Base-by-base conservation (phyloP, 2,888 invertebrate species). In the Drosophila kokeensis region DNA sequence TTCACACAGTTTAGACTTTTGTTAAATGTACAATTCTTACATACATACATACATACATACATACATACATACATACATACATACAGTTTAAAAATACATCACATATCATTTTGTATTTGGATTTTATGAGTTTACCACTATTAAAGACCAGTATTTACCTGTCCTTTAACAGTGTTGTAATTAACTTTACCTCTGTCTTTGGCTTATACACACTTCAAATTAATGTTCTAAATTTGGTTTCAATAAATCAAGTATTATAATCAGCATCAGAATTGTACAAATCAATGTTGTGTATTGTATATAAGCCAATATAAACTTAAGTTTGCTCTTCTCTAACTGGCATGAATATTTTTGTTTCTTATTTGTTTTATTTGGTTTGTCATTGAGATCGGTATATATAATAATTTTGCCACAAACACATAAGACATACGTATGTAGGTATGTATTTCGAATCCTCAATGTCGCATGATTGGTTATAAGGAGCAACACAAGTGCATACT, bases 251-350 rank as follows among this genome's bases (percentile, higher is more conserved):
- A 32, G 10, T 52, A 59, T 48, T 49, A 24, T 69, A 45, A 57
- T 60, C 36, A 52, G 27, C 36, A 36, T 52, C 38, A 53, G 21
- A 61, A 54, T 53, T 61, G 54, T 61, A 61, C 30, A 42, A 54
- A 65, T 64, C 55, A 52, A 64, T 69, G 68, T 69, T 69, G 65
- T 69, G 32, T 65, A 58, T 36, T 53, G 32, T 65, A 53, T 57
- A 64, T 66, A 54, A 57, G 40, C 58, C 53, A 34, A 29, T 55
- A 18, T 21, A 36, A 38, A 34, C 11, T 57, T 27, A 30, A n/a
- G 24, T 68, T 57, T 50, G 36, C 27, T 48, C 42, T 30, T 54
- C 21, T 34, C 50, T 52, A 55, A 57, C 42, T 52, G 65, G 68
- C 68, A 69, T 69, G 68, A n/a, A 11, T 21, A 10, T 21, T 54